Base-by-base conservation (phyloP, 2,797 vertebrate species). In the Urophycis tenuis region DNA sequence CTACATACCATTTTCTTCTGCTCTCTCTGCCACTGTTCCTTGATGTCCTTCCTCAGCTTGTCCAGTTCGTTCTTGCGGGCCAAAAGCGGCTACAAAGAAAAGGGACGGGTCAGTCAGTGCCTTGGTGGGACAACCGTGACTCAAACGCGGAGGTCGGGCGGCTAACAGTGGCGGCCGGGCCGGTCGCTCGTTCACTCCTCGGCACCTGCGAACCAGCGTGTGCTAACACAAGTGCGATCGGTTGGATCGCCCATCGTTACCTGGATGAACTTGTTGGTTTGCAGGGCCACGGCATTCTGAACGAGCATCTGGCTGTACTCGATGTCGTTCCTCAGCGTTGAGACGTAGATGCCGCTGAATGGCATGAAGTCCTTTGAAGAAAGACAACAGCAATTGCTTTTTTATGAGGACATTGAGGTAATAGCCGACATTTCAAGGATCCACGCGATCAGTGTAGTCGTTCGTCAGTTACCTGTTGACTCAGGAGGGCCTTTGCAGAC, bases 21-120 rank as follows among this genome's bases (percentile, higher is more conserved):
- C 85, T 98, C 96, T 85, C 95, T 92, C 89, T 98, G 97, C 98
- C 98, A 99, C 88, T 96, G 95, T 35, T 99, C 98, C 91, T 99
- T 99, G 82, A 98, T 92, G 80, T 98, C 97, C 91, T 96, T 99
- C 86, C 98, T 96, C 90, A 96, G 92, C 88, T 94, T 97, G 91
- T 99, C 97, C 86, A 99, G 92, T 81, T 99, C 97, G 79, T 91
- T 98, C 92, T 96, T 97, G 81, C 97, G 94, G 19, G 94, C 93
- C 77, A 95, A 87, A 74, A 99, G 95, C 87, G 98, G 98, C 98
- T 99, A 83, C 69, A 75, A 78, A 53, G 71, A 12, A 83, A 72
- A 83, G 14, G 6, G 2, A 75, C 1, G 64, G 34, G 39, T 31
- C 25, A 73, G 33, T n/a, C n/a, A n/a, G n/a, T n/a, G n/a, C n/a